phyloP scores from a whole-genome alignment of 1,140 invertebrate genomes.

The Halictus rubicundus region DNA sequence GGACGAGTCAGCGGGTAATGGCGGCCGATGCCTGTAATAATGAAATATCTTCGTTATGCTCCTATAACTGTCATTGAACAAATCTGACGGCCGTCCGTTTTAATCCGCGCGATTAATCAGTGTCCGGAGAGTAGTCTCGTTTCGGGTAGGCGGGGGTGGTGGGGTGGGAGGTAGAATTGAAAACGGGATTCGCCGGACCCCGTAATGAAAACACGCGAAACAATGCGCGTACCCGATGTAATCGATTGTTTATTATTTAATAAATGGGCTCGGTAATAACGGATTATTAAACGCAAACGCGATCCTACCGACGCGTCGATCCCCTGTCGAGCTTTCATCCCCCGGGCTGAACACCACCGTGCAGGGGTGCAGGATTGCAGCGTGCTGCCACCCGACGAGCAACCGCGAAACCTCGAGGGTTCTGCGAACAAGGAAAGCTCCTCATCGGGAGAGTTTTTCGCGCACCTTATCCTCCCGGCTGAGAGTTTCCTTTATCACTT shows the following conservation, averaged over 20 bases:
- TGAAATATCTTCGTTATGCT: slow-evolving; percentile 33
- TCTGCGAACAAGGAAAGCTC: slow-evolving; percentile 34
- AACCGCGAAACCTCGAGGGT: slow-evolving; percentile 63
- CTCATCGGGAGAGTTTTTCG: slow-evolving; percentile 52
- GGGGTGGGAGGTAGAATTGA: not conserved
- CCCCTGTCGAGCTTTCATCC: not conserved
- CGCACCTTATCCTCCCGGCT: slow-evolving; percentile 44
- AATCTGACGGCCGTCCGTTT: slow-evolving; percentile 16
- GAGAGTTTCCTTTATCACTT: slow-evolving; percentile 46
- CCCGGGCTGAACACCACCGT: slow-evolving; percentile 28
- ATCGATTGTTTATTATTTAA: not conserved
- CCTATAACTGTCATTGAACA: slow-evolving; percentile 14
- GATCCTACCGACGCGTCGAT: not conserved
- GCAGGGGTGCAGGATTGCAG: slow-evolving; percentile 54
- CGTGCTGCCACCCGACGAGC: slow-evolving; percentile 76
- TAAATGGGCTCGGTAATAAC: not conserved
- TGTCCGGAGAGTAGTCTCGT: slow-evolving; percentile 1
- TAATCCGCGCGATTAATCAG: slow-evolving; percentile 31
- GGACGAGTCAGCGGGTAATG: slow-evolving; percentile 22
- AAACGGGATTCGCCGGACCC: not conserved
- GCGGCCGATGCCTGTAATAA: slow-evolving; percentile 17
- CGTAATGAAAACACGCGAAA: not conserved
- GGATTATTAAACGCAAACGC: slow-evolving; percentile 4
- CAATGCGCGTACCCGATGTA: not conserved
- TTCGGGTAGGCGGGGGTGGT: not conserved